Base-by-base conservation (phyloP, 2,113 vertebrate genomes). In the Atrichornis clamosus region DNA sequence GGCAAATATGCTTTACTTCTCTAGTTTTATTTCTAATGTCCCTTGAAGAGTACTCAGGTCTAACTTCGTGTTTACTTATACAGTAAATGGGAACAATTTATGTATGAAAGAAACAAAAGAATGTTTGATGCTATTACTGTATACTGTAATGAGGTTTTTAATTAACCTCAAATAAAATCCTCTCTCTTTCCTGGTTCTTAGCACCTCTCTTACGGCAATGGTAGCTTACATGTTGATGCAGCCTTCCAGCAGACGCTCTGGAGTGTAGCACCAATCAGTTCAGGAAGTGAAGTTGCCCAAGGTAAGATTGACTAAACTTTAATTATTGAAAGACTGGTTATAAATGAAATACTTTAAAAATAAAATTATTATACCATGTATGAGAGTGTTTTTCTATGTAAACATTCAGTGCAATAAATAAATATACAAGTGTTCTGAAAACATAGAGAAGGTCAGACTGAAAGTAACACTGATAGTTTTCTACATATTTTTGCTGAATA, bases 221-320 rank as follows among this genome's bases (percentile, higher is more conserved):
- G 98, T 69, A 99, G 98, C 89, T 97, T 99, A 60, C 99, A 99
- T 3, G 99, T 99, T 53, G 99, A 99, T 27, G 99, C 99, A 27
- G 99, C 99, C 39, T 99, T 99, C 97, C 99, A 99, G 98, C 99
- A 99, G 96, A 99, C 99, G 0, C 98, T 99, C 21, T 99, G 99
- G 99, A 99, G 99, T 15, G 99, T 99, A 73, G 99, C 99, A 41
- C 99, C 99, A 6, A 99, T 99, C 98, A 99, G 99, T 97, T 99
- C 99, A 30, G 99, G 99, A 89, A 99, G 99, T 73, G 99, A 99
- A 98, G 99, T 97, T 58, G 99, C 99, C 94, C 99, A 99, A 99
- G 99, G 99, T 99, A 98, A 98, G 84, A 33, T 33, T 52, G 15
- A 33, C 50, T 63, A 39, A 59, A 22, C 11, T 93, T 84, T 33